phyloP scores from a whole-genome alignment of 30 jellyfish, hydroid and myxozoan genomes.

The Aurelia sp. region DNA sequence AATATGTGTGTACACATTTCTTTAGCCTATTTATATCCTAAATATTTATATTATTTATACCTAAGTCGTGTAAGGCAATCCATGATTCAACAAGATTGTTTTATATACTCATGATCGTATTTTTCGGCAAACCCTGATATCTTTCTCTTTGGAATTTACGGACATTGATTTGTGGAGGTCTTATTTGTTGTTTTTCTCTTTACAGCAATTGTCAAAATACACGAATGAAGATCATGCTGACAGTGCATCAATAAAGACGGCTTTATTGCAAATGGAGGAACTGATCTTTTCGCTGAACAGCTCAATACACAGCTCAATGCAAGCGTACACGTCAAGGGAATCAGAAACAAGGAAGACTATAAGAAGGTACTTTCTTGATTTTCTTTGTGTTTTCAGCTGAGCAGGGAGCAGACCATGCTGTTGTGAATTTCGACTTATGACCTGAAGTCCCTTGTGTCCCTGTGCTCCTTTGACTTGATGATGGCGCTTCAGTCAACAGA shows the following conservation, averaged over 20 bases:
- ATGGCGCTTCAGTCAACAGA: too few relatives aligned
- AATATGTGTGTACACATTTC: too few relatives aligned
- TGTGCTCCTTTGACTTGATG: too few relatives aligned
- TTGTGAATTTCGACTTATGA: too few relatives aligned
- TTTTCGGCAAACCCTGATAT: neutral
- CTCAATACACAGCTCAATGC: constrained; percentile 95
- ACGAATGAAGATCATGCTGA: constrained; percentile 97
- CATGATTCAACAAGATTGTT: too few relatives aligned
- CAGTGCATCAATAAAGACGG: constrained; percentile 65
- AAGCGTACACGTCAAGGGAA: constrained; percentile 87
- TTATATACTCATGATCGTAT: too few relatives aligned
- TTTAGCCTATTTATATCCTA: too few relatives aligned
- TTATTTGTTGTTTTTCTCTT: constrained; percentile 1
- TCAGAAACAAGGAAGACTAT: constrained; percentile 75
- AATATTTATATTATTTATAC: too few relatives aligned
- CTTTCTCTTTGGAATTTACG: neutral
- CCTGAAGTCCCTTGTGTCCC: too few relatives aligned
- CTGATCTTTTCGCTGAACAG: constrained; percentile 83
- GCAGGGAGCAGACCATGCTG: too few relatives aligned
- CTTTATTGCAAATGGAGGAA: constrained; percentile 90
- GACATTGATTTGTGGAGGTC: neutral
- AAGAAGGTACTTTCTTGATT: constrained; percentile 39
- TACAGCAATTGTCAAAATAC: constrained; percentile 91
- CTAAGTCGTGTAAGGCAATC: too few relatives aligned
- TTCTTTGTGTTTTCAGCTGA: too few relatives aligned